phyloP scores from a whole-genome alignment of 2,797 vertebrate genomes.

The Malacoctenus gilli region DNA sequence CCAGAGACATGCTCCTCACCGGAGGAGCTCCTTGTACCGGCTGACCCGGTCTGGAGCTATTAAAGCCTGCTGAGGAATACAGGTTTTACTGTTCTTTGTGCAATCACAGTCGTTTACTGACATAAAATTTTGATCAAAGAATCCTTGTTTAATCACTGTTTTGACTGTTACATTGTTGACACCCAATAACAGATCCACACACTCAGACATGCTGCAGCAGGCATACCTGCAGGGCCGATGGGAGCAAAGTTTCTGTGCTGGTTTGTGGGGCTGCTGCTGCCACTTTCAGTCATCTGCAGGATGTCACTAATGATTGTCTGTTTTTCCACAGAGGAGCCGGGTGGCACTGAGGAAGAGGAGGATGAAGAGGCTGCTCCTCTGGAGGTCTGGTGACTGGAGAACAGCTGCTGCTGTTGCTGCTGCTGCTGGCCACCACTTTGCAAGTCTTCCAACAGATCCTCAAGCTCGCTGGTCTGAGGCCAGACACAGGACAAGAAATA shows the following conservation, averaged over 20 bases:
- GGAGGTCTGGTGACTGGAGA: conserved; percentile 38
- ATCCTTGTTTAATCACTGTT: no score
- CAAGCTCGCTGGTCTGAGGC: conserved; percentile 89
- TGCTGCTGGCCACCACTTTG: conserved; percentile 86
- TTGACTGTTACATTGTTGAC: no score
- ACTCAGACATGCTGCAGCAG: no score
- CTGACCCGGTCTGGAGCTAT: conserved; percentile 82
- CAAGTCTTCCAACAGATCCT: conserved; percentile 95
- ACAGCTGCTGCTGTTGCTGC: conserved; percentile 62
- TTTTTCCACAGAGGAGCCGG: conserved; percentile 87
- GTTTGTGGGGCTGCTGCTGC: conserved; percentile 53
- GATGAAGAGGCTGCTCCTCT: conserved; percentile 65
- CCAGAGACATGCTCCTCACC: conserved; percentile 87
- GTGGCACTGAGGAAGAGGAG: conserved; percentile 54
- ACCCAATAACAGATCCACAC: no score
- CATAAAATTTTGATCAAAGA: no score
- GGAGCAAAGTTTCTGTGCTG: conserved; percentile 85
- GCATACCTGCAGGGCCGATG: conserved; percentile 66
- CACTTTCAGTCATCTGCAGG: conserved; percentile 90
- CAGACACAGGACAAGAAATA: conserved; percentile 11
- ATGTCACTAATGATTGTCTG: conserved; percentile 97
- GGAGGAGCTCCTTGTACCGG: conserved; percentile 83
- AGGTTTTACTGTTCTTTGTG: background rate
- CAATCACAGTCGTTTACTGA: background rate
- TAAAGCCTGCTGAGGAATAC: conserved; percentile 84